phyloP scores from a whole-genome alignment of 1,140 invertebrate species.

The Sycobia sp. region DNA sequence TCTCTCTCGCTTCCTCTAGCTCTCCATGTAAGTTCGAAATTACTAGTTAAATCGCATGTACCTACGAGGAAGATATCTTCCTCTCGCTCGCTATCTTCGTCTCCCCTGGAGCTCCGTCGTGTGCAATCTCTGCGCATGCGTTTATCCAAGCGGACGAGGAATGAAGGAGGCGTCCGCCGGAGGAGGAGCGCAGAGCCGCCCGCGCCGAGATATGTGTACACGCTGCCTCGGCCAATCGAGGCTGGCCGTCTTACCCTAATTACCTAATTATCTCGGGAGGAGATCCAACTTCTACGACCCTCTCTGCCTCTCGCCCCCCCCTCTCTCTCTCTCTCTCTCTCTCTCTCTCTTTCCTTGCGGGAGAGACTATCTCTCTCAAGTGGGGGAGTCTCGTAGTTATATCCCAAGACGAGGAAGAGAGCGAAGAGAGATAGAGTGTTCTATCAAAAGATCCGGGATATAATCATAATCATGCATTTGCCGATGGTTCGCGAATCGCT shows the following conservation, averaged over 20 bases:
- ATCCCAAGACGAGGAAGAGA: too few relatives aligned
- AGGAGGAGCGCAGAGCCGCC: not conserved
- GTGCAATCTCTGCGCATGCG: slow-evolving; percentile 19
- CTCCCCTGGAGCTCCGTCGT: not conserved
- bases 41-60: slow-evolving; percentile 33
- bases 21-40: slow-evolving; percentile 29
- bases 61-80: slow-evolving; percentile 20
- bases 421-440: not conserved
- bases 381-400: too few relatives aligned
- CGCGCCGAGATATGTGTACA: not conserved
- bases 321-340: not conserved
- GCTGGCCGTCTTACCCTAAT: slow-evolving; percentile 18
- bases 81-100: too few relatives aligned
- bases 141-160: slow-evolving; percentile 18
- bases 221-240: slow-evolving; percentile 11
- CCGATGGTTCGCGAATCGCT: slow-evolving; percentile 4
- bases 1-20: not conserved
- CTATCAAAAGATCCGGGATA: slow-evolving; percentile 5
- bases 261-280: slow-evolving; percentile 27
- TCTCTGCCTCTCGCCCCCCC: not conserved
- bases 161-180: too few relatives aligned
- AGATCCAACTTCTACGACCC: slow-evolving; percentile 10
- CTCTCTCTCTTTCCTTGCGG: not conserved
- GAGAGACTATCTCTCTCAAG: not conserved
- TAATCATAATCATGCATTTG: slow-evolving; percentile 2